Conservation (phyloP, 2,888 invertebrate genomes). For the Spisula solida region DNA sequence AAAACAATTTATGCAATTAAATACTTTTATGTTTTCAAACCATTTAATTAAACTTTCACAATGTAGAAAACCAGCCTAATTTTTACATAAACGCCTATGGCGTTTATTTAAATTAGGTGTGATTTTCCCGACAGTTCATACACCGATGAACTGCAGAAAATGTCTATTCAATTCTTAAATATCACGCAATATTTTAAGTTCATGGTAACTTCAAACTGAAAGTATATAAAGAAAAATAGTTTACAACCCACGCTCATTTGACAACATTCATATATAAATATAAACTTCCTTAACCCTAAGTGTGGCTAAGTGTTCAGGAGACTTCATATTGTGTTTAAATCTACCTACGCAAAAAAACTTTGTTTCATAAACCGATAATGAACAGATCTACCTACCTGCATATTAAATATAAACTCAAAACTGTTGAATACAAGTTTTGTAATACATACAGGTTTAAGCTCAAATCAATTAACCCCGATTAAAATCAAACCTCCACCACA, state of each 20-base stretch:
- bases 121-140: too few relatives aligned
- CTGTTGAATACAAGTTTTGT: not conserved
- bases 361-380: not conserved
- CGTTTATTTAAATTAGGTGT: too few relatives aligned
- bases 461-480: not conserved
- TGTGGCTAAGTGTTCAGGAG: not conserved
- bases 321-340: not conserved
- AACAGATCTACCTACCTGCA: not conserved
- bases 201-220: not conserved
- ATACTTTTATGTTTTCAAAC: too few relatives aligned
- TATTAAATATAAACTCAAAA: not conserved
- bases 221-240: not conserved
- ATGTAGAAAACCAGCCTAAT: too few relatives aligned
- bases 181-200: not conserved
- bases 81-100: too few relatives aligned
- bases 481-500: not conserved
- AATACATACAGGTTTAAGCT: not conserved
- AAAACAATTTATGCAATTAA: too few relatives aligned
- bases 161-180: too few relatives aligned
- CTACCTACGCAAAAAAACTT: constrained; percentile 10
- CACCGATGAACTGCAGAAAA: too few relatives aligned
- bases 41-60: too few relatives aligned
- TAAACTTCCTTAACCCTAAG: not conserved
- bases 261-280: not conserved
- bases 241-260: not conserved